phyloP scores from a whole-genome alignment of 2,888 invertebrate genomes.

The Dryadula phaetusa region DNA sequence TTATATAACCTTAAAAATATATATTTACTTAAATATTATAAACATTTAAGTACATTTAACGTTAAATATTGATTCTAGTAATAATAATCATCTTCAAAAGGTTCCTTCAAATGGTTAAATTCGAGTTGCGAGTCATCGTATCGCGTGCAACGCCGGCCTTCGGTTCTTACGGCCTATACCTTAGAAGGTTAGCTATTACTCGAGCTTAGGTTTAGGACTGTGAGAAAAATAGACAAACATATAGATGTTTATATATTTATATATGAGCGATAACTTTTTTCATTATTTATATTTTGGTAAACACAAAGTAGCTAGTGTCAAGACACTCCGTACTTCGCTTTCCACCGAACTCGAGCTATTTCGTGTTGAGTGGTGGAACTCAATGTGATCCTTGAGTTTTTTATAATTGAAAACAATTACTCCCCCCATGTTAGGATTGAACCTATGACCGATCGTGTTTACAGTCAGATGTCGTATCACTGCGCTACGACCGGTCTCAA shows the following conservation, averaged over 20 bases:
- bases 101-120: conserved; percentile 8
- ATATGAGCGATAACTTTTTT: no score
- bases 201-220: conserved; percentile 25
- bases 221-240: conserved; percentile 26
- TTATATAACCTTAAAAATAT: background rate
- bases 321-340: no score
- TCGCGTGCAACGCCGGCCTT: conserved; percentile 46
- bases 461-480: no score
- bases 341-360: no score
- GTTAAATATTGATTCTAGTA: background rate
- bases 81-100: conserved; percentile 10
- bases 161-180: conserved; percentile 38
- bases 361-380: no score
- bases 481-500: no score
- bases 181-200: conserved; percentile 34
- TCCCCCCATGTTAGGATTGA: no score
- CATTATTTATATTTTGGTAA: no score
- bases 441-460: no score
- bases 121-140: conserved; percentile 33
- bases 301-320: no score
- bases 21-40: background rate
- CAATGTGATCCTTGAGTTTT: no score
- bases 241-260: background rate
- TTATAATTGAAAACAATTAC: no score
- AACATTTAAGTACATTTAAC: background rate